Base-by-base conservation (phyloP, 2,113 vertebrate species). In the Vidua macroura region DNA sequence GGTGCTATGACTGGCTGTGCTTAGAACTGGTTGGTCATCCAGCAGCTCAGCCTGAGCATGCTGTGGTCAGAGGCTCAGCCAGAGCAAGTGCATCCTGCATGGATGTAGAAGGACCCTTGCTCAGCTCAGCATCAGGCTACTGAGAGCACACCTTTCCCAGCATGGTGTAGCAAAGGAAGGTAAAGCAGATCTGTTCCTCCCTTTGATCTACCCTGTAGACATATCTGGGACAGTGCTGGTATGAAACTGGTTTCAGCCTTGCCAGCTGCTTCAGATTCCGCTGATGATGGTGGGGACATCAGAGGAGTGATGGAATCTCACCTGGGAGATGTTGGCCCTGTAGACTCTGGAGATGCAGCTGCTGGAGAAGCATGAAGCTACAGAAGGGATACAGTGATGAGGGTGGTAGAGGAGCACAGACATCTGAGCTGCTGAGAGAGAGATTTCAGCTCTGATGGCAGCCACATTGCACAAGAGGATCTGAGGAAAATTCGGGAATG, bases 241-340 rank as follows among this genome's bases (percentile, higher is more conserved):
- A 18, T 1, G 6, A 76, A 87, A 56, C 13, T 68, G 25, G 5
- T 48, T 84, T 75, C 58, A 55, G 33, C 7, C 22, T 60, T 35
- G 39, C 24, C 35, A 72, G 52, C 37, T 78, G 46, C 41, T 78
- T 46, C 24, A 19, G 25, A 28, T 66, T 74, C 8, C 0, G 1
- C 5, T 0, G 1, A 0, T 23, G 31, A 15, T 51, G 30, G 8
- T 39, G 27, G 23, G 8, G 20, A 39, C 4, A 1, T 68, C 30
- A 75, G 39, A 48, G 22, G 20, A 72, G 49, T 1, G 1, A 24
- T n/a, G 35, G 22, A 41, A 9, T 30, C 31, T 93, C 16, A 33
- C 5, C 0, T 0, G 41, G 10, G 23, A 41, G 25, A 19, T 33
- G 3, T 43, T 92, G 49, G 53, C 20, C 17, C 13, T 63, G 4